Conservation (phyloP, 2,797 vertebrate genomes). For the Anguilla megastoma region DNA sequence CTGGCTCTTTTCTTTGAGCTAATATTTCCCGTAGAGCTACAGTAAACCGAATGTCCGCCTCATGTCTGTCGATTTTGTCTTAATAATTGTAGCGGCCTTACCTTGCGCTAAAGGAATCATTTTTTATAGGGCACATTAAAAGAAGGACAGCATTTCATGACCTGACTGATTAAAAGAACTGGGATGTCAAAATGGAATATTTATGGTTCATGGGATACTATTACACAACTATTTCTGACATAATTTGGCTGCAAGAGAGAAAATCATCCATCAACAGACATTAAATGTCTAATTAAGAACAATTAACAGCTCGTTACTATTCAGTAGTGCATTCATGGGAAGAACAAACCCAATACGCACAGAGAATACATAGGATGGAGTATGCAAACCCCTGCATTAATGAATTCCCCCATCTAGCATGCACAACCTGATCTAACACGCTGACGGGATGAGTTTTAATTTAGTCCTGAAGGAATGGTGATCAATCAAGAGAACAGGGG, state of each 20-base stretch:
- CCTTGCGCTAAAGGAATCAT: too few species aligned
- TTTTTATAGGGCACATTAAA: too few species aligned
- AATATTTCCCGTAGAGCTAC: too few species aligned
- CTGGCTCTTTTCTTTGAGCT: too few species aligned
- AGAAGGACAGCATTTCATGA: not conserved
- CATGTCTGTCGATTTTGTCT: too few species aligned
- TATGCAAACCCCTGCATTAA: not conserved
- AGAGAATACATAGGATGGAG: not conserved
- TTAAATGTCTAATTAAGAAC: not conserved
- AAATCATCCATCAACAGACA: not conserved
- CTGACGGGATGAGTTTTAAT: not conserved
- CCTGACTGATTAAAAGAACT: not conserved
- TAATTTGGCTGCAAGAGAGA: not conserved
- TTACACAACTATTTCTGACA: not conserved
- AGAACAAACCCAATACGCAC: not conserved
- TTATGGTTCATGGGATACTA: not conserved
- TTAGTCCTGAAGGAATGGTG: not conserved
- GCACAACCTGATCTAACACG: not conserved
- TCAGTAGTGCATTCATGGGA: not conserved
- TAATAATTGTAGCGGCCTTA: too few species aligned
- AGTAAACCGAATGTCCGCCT: too few species aligned
- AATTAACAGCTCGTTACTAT: not conserved
- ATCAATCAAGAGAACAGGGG: not conserved
- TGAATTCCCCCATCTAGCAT: not conserved
- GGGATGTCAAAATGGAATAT: not conserved